phyloP scores from a whole-genome alignment of 2,888 invertebrate genomes.

The Nineta flava region DNA sequence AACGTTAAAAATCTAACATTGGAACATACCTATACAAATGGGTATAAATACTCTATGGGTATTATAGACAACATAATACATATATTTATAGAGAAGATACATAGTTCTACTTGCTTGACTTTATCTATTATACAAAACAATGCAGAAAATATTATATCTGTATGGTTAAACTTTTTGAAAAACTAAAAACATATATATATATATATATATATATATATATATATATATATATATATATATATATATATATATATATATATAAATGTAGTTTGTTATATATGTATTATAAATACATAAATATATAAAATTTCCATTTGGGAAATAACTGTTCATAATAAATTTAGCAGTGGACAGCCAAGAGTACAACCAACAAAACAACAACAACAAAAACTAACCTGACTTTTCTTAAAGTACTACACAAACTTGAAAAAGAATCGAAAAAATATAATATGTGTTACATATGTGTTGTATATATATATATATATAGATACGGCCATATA shows the following conservation, averaged over 20 bases:
- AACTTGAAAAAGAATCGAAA: no score
- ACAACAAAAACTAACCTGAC: no score
- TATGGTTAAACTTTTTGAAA: not conserved
- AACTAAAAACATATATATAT: not conserved
- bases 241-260: conserved; percentile 2
- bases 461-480: no score
- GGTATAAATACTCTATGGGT: not conserved
- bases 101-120: not conserved
- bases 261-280: not conserved
- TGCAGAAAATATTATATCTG: no score
- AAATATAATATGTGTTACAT: no score
- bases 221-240: conserved; percentile 24
- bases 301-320: conserved; percentile 30
- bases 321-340: conserved; percentile 28
- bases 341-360: conserved; percentile 24
- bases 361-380: not conserved
- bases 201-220: not conserved
- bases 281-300: conserved; percentile 20
- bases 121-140: no score
- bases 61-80: not conserved
- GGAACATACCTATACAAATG: not conserved
- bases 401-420: no score
- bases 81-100: not conserved
- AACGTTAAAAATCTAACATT: not conserved
- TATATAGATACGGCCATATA: no score